Evolutionary conservation across 2,888 invertebrate genomes (phyloP), one percentile per base, ranked within the genome.

Genomic region (Acanthosepion lycidas): DNA sequence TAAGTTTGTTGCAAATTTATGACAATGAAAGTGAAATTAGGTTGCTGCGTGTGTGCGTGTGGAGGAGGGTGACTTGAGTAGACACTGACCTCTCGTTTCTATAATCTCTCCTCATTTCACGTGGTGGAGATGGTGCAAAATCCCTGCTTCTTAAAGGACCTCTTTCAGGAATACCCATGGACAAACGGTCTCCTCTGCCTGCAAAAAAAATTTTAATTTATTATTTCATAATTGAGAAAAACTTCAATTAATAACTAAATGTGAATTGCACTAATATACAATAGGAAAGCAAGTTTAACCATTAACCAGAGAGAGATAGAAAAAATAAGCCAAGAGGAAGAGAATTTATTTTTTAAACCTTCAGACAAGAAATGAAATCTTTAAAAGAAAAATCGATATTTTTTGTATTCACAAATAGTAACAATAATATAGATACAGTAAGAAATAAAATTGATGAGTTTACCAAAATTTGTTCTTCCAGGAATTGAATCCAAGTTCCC

Each of bases 381-480:
- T 59, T 1, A 59, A 5, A 59, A 23, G 20, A 23, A 23, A 59
- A 20, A 26, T 23, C 59, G 20, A 23, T 6, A 15, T 33, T 23
- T 59, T 59, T 59, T 59, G 8, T 51, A 8, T 51, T 51, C 8
- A 51, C 51, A 51, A 51, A 8, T 51, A 51, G 15, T 51, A 51
- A 51, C 9, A 59, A 23, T 59, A 42, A 91, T 42, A 42, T 20
- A 28, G 9, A 91, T 18, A 53, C 1, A 28, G 28, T 92, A 49
- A 49, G 33, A 53, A 92, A 92, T 51, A 53, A 48, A 78, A 12
- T 9, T n/a, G 20, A 78, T n/a, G 5, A 33, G 20, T 55, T 59
- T 94, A 94, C 94, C 94, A 94, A 94, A 94, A 59, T 55, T 94
- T 53, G 59, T 64, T 94, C 94, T 94, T 94, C 94, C n/a, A 26